phyloP scores from a whole-genome alignment of 2,888 invertebrate genomes.

The Nezara viridula region DNA sequence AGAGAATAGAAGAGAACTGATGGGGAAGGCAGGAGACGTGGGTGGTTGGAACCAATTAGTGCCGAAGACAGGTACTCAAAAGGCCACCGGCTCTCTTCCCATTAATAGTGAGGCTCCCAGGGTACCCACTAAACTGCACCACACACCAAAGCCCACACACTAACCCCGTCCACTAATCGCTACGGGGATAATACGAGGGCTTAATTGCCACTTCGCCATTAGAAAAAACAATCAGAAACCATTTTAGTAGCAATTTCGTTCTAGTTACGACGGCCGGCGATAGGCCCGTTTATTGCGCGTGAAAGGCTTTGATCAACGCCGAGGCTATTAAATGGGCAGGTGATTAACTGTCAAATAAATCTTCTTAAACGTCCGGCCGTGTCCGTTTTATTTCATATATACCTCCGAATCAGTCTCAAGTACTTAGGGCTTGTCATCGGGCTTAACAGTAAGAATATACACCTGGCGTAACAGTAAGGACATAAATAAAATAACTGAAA shows the following conservation, averaged over 20 bases:
- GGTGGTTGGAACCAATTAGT: background rate
- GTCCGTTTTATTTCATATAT: background rate
- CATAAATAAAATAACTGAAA: background rate
- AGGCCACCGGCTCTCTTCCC: background rate
- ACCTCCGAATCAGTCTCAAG: background rate
- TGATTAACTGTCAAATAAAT: constrained; percentile 9
- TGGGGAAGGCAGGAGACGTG: background rate
- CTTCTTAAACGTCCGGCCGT: background rate
- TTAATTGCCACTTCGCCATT: background rate
- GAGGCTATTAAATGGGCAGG: background rate
- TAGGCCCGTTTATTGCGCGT: background rate
- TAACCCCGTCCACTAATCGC: background rate
- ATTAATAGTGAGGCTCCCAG: background rate
- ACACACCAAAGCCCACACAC: background rate
- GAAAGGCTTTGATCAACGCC: background rate
- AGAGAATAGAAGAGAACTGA: background rate
- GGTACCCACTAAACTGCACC: background rate
- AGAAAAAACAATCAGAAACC: constrained; percentile 24
- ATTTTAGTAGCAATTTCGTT: constrained; percentile 9
- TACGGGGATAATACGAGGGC: background rate
- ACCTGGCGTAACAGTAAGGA: background rate
- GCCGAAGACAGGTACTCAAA: constrained; percentile 16
- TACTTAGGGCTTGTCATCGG: background rate
- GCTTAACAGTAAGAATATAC: too few relatives aligned
- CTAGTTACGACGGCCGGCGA: background rate